Percentiles rank a stretch among this genome's conserved stretches.
phyloP scores from a whole-genome alignment of 2,888 invertebrate species.

The Elgonia sp. region DNA sequence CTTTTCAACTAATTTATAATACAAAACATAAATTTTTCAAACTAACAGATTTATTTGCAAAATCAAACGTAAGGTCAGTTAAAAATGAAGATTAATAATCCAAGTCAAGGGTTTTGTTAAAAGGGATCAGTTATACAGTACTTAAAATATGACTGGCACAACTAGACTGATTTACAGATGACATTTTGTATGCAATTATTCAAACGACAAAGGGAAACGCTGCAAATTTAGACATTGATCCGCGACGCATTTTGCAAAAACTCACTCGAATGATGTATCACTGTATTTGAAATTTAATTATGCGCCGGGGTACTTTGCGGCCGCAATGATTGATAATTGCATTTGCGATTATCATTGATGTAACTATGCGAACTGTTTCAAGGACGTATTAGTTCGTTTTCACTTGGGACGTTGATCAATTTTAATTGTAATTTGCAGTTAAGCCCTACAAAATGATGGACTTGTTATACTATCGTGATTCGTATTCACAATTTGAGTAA shows the following conservation, averaged over 20 bases:
- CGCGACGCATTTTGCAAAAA: not conserved
- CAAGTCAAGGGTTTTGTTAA: not conserved
- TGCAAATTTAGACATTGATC: constrained; percentile 29
- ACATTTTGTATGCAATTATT: constrained; percentile 39
- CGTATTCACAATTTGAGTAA: not conserved
- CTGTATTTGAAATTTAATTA: constrained; percentile 33
- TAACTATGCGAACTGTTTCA: constrained; percentile 33
- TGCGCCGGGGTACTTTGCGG: constrained; percentile 8
- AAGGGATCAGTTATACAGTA: not conserved
- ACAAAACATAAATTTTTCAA: too few species aligned
- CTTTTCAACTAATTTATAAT: too few species aligned
- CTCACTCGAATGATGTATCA: constrained; percentile 15
- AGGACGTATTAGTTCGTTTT: constrained; percentile 41
- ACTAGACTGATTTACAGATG: constrained; percentile 35
- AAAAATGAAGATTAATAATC: not conserved
- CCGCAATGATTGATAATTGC: constrained; percentile 34
- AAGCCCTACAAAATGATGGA: constrained; percentile 12
- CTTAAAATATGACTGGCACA: constrained; percentile 22
- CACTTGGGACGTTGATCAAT: constrained; percentile 43
- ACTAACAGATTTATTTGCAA: too few species aligned
- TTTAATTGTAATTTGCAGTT: constrained; percentile 45
- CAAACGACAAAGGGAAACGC: constrained; percentile 22
- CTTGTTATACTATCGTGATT: not conserved
- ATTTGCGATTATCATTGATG: constrained; percentile 31
- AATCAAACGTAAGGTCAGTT: not conserved